Percentiles rank a stretch among this genome's conserved stretches.
Evolutionary conservation across 2,113 vertebrate genomes (phyloP).

Genomic region (Misgurnus anguillicaudatus): DNA sequence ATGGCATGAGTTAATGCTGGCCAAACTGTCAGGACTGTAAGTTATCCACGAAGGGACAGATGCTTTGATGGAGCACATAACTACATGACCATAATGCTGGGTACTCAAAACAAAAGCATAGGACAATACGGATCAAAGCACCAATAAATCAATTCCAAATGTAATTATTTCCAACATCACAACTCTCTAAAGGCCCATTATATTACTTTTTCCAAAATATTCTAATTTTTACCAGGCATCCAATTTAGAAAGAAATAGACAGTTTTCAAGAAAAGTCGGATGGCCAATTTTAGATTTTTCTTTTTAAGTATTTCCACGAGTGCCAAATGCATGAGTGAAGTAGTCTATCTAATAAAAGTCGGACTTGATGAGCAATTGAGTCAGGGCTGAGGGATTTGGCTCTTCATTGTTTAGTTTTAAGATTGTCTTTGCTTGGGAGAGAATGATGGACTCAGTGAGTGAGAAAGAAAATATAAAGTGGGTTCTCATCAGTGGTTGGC

Average conservation of each 20-base stretch:
- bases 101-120: slow-evolving; percentile 12
- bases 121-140: neutral
- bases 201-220: neutral
- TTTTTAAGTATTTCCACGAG: neutral
- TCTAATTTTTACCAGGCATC: neutral
- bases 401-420: neutral
- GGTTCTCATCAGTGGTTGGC: slow-evolving; percentile 36
- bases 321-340: neutral
- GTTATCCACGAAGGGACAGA: neutral
- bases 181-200: neutral
- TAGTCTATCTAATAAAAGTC: neutral
- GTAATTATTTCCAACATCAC: neutral
- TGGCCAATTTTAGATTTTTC: neutral
- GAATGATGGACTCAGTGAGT: neutral
- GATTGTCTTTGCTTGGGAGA: neutral
- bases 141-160: slow-evolving; percentile 8
- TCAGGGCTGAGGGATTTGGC: neutral
- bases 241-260: neutral
- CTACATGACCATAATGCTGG: neutral
- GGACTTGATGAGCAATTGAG: neutral
- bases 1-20: slow-evolving; percentile 20
- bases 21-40: slow-evolving; percentile 18
- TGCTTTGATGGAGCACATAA: slow-evolving; percentile 8
- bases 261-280: slow-evolving; percentile 27
- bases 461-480: slow-evolving; percentile 1